Conservation (phyloP, 2,888 invertebrate genomes). For the Drosophila suboccidentalis region DNA sequence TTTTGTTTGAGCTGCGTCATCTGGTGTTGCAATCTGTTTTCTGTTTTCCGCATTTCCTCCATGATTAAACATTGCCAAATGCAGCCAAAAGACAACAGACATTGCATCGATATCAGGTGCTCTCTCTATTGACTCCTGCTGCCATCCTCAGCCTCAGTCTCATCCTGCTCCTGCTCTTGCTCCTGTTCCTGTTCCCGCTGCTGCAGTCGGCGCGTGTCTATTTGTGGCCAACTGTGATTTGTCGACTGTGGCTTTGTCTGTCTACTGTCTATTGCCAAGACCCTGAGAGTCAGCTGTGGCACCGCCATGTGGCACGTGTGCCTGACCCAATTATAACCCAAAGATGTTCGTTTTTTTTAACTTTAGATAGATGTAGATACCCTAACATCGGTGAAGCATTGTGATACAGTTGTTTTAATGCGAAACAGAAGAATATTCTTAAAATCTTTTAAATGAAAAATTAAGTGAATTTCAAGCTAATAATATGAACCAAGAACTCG, state of each 20-base stretch:
- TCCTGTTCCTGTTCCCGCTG: no score
- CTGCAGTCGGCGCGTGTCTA: constrained; percentile 78
- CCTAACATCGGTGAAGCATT: neutral
- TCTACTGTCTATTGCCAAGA: constrained; percentile 5
- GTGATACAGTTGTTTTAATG: neutral
- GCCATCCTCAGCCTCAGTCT: constrained; percentile 11
- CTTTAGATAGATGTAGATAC: neutral
- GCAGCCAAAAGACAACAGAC: constrained; percentile 37
- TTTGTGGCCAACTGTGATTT: constrained; percentile 80
- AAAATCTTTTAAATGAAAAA: neutral
- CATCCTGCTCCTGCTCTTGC: constrained; percentile 1
- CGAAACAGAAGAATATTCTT: neutral
- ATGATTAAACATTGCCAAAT: constrained; percentile 78
- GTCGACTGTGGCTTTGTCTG: constrained; percentile 48
- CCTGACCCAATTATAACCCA: constrained; percentile 48
- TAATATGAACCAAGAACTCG: neutral
- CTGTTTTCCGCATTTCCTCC: constrained; percentile 47
- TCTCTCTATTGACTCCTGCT: constrained; percentile 18
- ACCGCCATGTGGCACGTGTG: constrained; percentile 54
- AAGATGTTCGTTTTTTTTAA: constrained; percentile 29
- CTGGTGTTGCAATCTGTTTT: constrained; percentile 79
- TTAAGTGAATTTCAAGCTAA: no score
- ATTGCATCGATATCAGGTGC: constrained; percentile 59
- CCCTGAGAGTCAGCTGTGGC: constrained; percentile 59
- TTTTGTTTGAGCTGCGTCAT: constrained; percentile 64